phyloP scores from a whole-genome alignment of 2,888 invertebrate genomes.

The Tetragnatha montana region DNA sequence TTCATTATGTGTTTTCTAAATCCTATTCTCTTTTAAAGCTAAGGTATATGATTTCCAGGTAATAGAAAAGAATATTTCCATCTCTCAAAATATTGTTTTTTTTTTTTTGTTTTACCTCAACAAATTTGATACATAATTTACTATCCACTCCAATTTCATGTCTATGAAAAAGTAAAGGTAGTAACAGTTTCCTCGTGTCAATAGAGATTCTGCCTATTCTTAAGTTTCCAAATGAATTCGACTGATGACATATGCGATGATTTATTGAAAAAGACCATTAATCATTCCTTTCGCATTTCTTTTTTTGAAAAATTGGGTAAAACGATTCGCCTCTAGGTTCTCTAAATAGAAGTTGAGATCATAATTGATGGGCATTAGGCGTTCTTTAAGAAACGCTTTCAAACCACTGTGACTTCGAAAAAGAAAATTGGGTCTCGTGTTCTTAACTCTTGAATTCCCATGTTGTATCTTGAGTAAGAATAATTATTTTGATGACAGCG shows the following conservation, averaged over 20 bases:
- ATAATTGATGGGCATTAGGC: slow-evolving; percentile 16
- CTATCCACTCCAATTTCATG: no score
- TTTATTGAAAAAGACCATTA: slow-evolving; percentile 11
- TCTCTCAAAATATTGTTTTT: no score
- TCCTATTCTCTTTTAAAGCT: no score
- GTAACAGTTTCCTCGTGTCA: no score
- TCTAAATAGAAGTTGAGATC: slow-evolving; percentile 4
- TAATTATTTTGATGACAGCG: no score
- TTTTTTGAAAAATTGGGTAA: neutral
- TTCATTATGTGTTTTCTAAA: no score
- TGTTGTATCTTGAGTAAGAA: neutral
- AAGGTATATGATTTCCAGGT: no score
- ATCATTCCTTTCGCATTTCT: neutral
- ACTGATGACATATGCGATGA: neutral
- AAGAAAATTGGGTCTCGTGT: neutral
- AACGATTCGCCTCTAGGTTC: neutral
- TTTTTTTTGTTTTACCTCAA: no score
- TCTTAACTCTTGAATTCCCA: neutral
- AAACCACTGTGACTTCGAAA: slow-evolving; percentile 7
- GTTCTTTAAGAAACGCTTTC: neutral
- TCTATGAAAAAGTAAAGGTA: no score
- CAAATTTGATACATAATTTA: no score
- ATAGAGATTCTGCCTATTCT: no score
- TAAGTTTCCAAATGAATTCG: neutral
- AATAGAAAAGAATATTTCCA: no score